phyloP scores from a whole-genome alignment of 2,797 vertebrate genomes.

The Phataginus tetradactyla region DNA sequence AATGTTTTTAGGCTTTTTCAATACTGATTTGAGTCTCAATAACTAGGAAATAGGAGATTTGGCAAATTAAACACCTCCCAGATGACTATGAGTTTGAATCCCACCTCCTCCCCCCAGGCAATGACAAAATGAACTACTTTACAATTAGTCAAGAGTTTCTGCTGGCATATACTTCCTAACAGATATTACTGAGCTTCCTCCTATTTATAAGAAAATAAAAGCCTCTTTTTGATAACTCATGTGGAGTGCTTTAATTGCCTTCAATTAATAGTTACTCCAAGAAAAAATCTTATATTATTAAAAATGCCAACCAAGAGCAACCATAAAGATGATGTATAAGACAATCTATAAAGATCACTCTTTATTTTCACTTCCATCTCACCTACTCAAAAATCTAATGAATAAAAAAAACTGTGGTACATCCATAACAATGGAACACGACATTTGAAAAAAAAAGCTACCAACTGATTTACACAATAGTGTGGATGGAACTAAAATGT shows the following conservation, averaged over 20 bases:
- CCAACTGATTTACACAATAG: neutral
- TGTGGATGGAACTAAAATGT: neutral
- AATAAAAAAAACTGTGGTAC: neutral
- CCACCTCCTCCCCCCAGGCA: neutral
- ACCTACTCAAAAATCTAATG: conserved; percentile 7
- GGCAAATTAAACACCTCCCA: neutral
- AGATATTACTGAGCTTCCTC: neutral
- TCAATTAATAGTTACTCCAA: neutral
- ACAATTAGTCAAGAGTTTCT: neutral
- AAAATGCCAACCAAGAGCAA: neutral
- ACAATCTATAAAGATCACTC: neutral
- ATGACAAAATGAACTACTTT: neutral
- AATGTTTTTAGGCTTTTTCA: conserved; percentile 4
- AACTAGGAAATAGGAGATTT: neutral
- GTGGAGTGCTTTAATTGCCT: neutral
- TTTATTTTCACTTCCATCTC: neutral
- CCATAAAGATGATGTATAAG: neutral
- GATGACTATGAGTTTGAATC: neutral
- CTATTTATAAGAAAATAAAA: neutral
- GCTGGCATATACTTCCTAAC: neutral
- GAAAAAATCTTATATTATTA: conserved; percentile 9
- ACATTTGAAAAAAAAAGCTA: neutral
- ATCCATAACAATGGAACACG: neutral
- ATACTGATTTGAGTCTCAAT: neutral
- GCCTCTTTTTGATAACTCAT: neutral